Evolutionary conservation across 2,113 vertebrate genomes (phyloP), one percentile per base, ranked within the genome.

Genomic region (Hemiscyllium ocellatum): DNA sequence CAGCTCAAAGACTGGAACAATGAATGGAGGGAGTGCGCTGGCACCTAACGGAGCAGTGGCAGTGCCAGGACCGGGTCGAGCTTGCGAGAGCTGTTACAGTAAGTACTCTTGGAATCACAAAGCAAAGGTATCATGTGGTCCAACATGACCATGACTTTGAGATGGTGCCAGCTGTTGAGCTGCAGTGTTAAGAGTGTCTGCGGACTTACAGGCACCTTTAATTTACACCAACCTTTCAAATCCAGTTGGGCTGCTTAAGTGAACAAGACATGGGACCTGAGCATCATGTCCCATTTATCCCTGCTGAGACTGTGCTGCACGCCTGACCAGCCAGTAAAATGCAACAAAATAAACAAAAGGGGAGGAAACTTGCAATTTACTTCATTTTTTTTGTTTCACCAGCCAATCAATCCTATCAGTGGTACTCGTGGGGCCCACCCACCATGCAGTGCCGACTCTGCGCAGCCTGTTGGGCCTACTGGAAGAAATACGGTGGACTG

Each of bases 401-500:
- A 99, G 99, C 98, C 97, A 98, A 98, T 97, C 98, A 98, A 97
- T 99, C 99, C 96, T 99, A 99, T 98, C 99, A 99, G 98, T 99
- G 99, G 99, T 99, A 99, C 98, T 99, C 99, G 96, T 99, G 99
- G 99, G 99, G 99, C 96, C 99, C 99, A 96, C 98, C 99, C 96
- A 99, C 99, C 98, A 99, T 99, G 99, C 99, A 99, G 98, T 99
- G 99, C 98, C 98, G 99, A 91, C 98, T 99, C 96, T 99, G 99
- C 96, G 98, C 99, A 85, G 98, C 98, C 97, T 99, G 99, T 97
- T 99, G 99, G 99, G 99, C 98, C 3, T 99, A 99, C 97, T 99
- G 99, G 99, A 99, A 99, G 97, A 99, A 99, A 97, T 99, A 99
- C n/a, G 99, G 99, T 96, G 99, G 99, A 89, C 98, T 99, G 97